Evolutionary conservation across 2,888 invertebrate genomes (phyloP), one percentile per base, ranked within the genome.

Genomic region (Melanchra persicariae): DNA sequence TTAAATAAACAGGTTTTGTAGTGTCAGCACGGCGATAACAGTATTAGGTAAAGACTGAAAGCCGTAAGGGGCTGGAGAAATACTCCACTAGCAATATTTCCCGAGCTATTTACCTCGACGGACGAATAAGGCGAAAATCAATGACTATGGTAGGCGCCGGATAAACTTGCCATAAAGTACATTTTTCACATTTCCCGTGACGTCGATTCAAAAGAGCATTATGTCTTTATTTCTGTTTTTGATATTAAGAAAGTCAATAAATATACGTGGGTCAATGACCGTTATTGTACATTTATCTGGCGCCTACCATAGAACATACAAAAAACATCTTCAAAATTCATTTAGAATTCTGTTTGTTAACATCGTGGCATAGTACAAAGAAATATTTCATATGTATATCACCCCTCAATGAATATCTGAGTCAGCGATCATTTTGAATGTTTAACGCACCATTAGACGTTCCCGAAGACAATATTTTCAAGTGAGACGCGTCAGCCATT

Each of bases 401-500:
- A 57, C 68, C 61, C 66, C 52, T 68, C 69, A 62, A 69, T n/a
- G 40, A 49, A 43, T 55, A 47, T 55, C 72, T 79, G 71, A 73
- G 66, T 77, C 85, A 74, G 75, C 81, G 67, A 67, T 74, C 73
- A 81, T 85, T 77, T 77, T 67, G 72, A 74, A 82, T 76, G 69
- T 78, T 74, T 74, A 72, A 71, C 76, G 85, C 81, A 52, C 65
- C 85, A 83, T 84, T 84, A 74, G 60, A 79, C 72, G 40, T 30
- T 59, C 40, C 57, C 73, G 67, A 58, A 74, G 75, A 76, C 72
- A 79, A 74, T 83, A 70, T 73, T 70, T 70, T 60, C 60, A 55
- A 70, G 52, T 45, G 55, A 58, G 51, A 40, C 43, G 26, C 19
- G 79, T 73, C 77, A 77, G 64, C 65, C 57, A 59, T 73, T 75